Conservation (phyloP, 92 coral and sea anemone genomes). For the Meandrina meandrites region DNA sequence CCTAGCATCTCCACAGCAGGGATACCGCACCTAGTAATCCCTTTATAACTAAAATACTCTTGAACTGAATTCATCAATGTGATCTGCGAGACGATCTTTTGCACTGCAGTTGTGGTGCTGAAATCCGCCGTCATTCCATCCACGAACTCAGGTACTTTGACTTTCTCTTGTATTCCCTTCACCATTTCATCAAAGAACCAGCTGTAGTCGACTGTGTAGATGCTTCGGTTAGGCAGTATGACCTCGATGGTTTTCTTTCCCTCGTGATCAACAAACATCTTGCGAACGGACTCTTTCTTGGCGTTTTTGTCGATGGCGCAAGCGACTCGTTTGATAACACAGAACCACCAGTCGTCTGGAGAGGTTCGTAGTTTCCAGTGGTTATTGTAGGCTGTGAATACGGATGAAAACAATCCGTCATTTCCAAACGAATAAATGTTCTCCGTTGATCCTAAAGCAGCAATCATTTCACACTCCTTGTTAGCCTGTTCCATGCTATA, state of each 20-base stretch:
- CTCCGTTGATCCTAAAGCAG: constrained; percentile 9
- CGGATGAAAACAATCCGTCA: constrained; percentile 55
- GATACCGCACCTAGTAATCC: not conserved
- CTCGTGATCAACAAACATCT: constrained; percentile 59
- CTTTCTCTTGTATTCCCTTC: constrained; percentile 45
- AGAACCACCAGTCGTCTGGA: constrained; percentile 77
- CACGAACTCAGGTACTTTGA: constrained; percentile 73
- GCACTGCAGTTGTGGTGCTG: constrained; percentile 50
- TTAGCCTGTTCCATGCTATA: no score
- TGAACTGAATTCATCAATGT: constrained; percentile 57
- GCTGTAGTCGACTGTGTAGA: constrained; percentile 64
- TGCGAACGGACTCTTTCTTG: constrained; percentile 43
- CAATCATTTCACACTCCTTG: not conserved
- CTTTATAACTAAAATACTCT: constrained; percentile 28
- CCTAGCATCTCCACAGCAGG: constrained; percentile 54
- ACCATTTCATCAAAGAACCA: constrained; percentile 66
- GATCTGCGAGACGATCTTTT: constrained; percentile 59
- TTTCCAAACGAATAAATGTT: not conserved
- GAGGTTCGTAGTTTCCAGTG: constrained; percentile 28
- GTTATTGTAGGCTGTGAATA: constrained; percentile 51
- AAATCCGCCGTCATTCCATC: constrained; percentile 68
- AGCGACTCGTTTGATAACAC: constrained; percentile 62
- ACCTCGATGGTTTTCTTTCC: constrained; percentile 59
- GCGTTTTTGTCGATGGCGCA: constrained; percentile 60
- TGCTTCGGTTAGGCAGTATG: constrained; percentile 34